Conservation (phyloP, 2,113 vertebrate genomes). For the Corythoichthys intestinalis region DNA sequence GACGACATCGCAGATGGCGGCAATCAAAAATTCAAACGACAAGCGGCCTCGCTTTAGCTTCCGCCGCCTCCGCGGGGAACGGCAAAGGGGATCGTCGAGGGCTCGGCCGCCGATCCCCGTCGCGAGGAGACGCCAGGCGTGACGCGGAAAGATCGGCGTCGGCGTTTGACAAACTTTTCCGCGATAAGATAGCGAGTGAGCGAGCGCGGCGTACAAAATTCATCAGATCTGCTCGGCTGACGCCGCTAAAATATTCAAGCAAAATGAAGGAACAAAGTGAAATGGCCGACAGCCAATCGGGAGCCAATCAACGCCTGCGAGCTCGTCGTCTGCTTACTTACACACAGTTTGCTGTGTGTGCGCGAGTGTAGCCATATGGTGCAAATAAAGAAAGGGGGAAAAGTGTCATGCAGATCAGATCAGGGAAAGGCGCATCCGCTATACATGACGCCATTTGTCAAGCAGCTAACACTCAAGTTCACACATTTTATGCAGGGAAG, state of each 20-base stretch:
- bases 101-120: conserved; percentile 33
- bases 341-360: conserved; percentile 18
- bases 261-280: conserved; percentile 38
- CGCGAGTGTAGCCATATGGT: conserved; percentile 61
- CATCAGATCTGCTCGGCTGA: conserved; percentile 38
- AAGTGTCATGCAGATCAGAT: not conserved
- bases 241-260: conserved; percentile 42
- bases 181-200: conserved; percentile 37
- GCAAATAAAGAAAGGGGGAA: conserved; percentile 44
- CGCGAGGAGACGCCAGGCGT: conserved; percentile 48
- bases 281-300: conserved; percentile 45
- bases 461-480: not conserved
- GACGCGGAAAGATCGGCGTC: conserved; percentile 53
- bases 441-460: not conserved
- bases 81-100: conserved; percentile 5
- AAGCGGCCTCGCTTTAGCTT: conserved; percentile 61
- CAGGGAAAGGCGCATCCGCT: conserved; percentile 2
- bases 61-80: conserved; percentile 22
- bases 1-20: conserved; percentile 67
- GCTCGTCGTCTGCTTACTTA: conserved; percentile 49
- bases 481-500: not conserved
- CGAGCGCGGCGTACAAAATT: conserved; percentile 38
- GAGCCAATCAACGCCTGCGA: conserved; percentile 54
- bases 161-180: conserved; percentile 49
- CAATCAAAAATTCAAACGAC: conserved; percentile 72